These are phyloP conservation scores for Mesaphorura yosii DNA, from an alignment of 1,140 invertebrate genomes.

Conservation along the genomic window DNA sequence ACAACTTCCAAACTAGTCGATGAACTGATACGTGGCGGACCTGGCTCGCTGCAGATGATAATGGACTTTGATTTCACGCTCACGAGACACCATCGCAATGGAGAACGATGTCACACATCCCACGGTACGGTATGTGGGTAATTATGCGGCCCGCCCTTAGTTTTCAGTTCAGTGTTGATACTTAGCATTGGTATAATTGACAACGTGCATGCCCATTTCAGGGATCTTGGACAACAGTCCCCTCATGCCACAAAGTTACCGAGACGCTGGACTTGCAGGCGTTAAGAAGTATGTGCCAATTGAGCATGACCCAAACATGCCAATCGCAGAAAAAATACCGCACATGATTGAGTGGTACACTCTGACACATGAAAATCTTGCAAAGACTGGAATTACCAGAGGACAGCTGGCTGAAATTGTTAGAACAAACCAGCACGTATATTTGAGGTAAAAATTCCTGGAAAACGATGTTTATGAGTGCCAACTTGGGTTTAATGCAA, in stretches of 20 bases:
- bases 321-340: constrained; percentile 57
- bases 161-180: neutral
- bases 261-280: constrained; percentile 43
- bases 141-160: too few species aligned
- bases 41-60: constrained; percentile 58
- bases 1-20: neutral
- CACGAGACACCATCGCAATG: constrained; percentile 57
- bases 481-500: neutral
- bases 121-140: too few species aligned
- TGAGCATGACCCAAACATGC: constrained; percentile 66
- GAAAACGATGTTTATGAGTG: neutral
- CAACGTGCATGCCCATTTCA: neutral
- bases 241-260: constrained; percentile 51
- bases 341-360: constrained; percentile 84
- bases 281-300: constrained; percentile 69
- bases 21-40: neutral
- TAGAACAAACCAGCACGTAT: constrained; percentile 41
- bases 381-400: constrained; percentile 37
- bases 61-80: constrained; percentile 77
- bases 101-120: constrained; percentile 52
- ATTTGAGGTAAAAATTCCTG: constrained; percentile 6
- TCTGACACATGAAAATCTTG: constrained; percentile 48
- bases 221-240: constrained; percentile 55
- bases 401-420: constrained; percentile 50
- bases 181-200: neutral